Evolutionary conservation across 2,113 vertebrate species (phyloP).

Genomic region (Mustela lutreola): DNA sequence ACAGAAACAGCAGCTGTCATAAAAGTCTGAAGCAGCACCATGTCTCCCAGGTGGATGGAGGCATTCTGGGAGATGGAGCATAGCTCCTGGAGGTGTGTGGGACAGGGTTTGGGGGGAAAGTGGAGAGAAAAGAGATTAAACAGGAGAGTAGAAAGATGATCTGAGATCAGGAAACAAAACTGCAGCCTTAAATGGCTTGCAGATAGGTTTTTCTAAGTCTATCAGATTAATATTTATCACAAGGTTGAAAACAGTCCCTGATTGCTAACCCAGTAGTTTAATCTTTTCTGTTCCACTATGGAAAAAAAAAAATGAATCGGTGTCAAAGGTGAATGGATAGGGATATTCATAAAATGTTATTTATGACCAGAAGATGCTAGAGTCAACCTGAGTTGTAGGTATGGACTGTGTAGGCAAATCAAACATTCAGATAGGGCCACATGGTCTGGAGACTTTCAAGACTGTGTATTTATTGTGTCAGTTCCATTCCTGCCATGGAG

Average conservation of each 20-base stretch:
- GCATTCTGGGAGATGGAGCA: background rate
- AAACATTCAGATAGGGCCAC: background rate
- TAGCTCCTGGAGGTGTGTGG: too few relatives aligned
- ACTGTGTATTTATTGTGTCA: background rate
- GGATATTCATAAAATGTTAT: background rate
- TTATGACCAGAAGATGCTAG: background rate
- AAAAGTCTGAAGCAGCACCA: fast-evolving
- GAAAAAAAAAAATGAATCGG: background rate
- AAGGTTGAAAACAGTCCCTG: background rate
- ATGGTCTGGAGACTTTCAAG: fast-evolving
- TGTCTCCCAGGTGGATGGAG: fast-evolving
- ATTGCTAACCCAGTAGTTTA: background rate
- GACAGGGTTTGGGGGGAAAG: too few relatives aligned
- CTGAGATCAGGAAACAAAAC: background rate
- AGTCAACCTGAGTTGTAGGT: background rate
- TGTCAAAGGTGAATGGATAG: background rate
- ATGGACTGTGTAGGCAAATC: too few relatives aligned
- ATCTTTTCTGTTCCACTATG: background rate
- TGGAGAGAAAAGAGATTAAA: background rate
- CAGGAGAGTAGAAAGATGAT: background rate
- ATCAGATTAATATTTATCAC: background rate
- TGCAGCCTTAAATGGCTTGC: background rate
- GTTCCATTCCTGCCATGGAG: background rate
- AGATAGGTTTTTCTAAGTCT: background rate
- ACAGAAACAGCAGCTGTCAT: fast-evolving